A percentile compares a stretch with the other conserved stretches of the same genome.
These are phyloP conservation scores for Psittacus erithacus DNA, from an alignment of 2,113 vertebrate species.

Conservation along the genomic window DNA sequence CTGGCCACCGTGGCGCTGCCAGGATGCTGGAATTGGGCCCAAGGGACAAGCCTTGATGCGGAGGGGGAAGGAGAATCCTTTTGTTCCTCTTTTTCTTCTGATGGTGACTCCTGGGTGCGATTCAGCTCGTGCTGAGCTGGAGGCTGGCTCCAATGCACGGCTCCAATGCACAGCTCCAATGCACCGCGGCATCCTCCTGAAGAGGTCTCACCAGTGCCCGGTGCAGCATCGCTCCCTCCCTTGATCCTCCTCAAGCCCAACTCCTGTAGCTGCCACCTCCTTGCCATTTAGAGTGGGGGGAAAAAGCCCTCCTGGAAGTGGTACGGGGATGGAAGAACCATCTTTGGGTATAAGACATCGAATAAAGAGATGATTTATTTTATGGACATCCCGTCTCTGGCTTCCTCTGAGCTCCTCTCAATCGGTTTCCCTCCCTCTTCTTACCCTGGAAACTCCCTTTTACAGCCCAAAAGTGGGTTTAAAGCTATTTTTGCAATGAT, in stretches of 20 bases:
- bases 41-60: background rate
- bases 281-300: fast-evolving
- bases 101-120: background rate
- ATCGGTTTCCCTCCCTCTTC: fast-evolving
- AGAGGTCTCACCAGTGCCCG: fast-evolving
- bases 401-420: fast-evolving
- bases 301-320: background rate
- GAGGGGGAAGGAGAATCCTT: background rate
- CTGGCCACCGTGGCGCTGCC: background rate
- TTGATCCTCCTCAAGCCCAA: background rate
- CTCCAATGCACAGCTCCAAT: fast-evolving
- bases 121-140: background rate
- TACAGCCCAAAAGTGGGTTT: background rate
- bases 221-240: fast-evolving
- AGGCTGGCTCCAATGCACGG: background rate
- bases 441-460: fast-evolving
- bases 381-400: fast-evolving
- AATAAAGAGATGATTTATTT: constrained; percentile 69
- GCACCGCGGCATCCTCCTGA: fast-evolving
- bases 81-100: background rate
- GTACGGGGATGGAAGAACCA: fast-evolving
- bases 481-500: fast-evolving
- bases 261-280: background rate
- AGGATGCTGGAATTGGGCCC: background rate
- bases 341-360: background rate